Base-by-base conservation (phyloP, 1,140 invertebrate species). In the Achroia grisella region DNA sequence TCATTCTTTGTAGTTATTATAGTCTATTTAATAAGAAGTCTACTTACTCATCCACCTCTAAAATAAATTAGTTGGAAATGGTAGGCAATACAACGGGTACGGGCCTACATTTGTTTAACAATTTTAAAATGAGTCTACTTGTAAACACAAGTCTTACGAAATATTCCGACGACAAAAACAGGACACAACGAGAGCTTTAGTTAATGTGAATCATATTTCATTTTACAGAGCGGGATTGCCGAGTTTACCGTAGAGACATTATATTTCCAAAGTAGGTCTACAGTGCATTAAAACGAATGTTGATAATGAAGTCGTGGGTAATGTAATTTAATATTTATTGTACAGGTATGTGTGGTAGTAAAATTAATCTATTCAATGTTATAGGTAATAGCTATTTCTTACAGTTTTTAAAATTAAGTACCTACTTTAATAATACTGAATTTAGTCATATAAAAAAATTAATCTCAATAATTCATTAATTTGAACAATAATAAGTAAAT, bases 121-220 rank as follows among this genome's bases (percentile, higher is more conserved):
- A 60, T 48, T 65, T 48, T 36, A 45, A 53, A 58, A 44, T 62
- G 48, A 62, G 56, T 50, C 56, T 56, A 58, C 52, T 58, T 49
- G 56, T 55, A 62, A 58, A 58, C 56, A 62, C 50, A 58, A 64
- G 60, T 52, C 43, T n/a, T 44, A 51, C 56, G 53, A 64, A 71
- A 64, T 39, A 54, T 43, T 68, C 66, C 34, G 41, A 45, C 51
- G 61, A 66, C 67, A 73, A 66, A 71, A 69, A 69, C 60, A 68
- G 52, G 51, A 71, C 53, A 67, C 53, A 69, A 65, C 65, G 63
- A 64, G 71, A 63, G 62, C 61, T 74, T 65, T 67, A 58, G 51
- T 62, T 69, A 74, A 71, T 71, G 65, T 61, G 62, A 52, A 64
- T 71, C 65, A 70, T 74, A 74, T 74, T 71, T 71, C 71, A 74